Base-by-base conservation (phyloP, 1,140 invertebrate species). In the Geopemphigus sp. region DNA sequence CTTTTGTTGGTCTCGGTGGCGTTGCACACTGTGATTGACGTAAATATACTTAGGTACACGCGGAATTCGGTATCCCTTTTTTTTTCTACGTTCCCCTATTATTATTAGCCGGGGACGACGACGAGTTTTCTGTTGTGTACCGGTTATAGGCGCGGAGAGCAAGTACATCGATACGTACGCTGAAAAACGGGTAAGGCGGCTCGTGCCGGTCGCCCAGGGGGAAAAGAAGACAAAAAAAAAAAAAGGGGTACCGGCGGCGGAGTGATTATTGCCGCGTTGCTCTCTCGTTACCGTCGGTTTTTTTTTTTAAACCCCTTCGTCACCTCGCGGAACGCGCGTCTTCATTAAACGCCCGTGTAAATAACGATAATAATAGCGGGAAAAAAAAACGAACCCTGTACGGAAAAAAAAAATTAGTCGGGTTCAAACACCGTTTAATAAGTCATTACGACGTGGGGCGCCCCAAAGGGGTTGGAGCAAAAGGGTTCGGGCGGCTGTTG, bases 381-480 rank as follows among this genome's bases (percentile, higher is more conserved):
- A 39, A 39, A 39, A 39, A 70, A 50, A 53, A 59, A 76, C 61
- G 45, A 76, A 59, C 53, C 32, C 32, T 61, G 1, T 66, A 76
- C 73, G 39, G 47, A 57, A 56, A 15, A 50, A 76, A 76, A 76
- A 76, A 76, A 76, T 57, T 76, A 76, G 73, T 50, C 57, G 57
- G 73, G 73, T 76, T 76, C 24, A 61, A 76, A 76, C 73, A 61
- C 73, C 73, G 39, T 61, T 76, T 76, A 76, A 76, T 61, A 61
- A 76, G 73, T 76, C 73, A 76, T 76, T 76, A 76, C 61, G 22
- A n/a, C 32, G 32, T 47, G 54, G 32, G 29, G 56, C 56, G 32
- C 57, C 47, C 32, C 15, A 61, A 76, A 59, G 73, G 73, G 73
- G 73, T 59, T 76, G 29, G n/a, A n/a, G 56, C 19, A 76, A 76